Percentiles rank a stretch among this genome's conserved stretches.
phyloP scores from a whole-genome alignment of 2,888 invertebrate genomes.

The Cephus spinipes region DNA sequence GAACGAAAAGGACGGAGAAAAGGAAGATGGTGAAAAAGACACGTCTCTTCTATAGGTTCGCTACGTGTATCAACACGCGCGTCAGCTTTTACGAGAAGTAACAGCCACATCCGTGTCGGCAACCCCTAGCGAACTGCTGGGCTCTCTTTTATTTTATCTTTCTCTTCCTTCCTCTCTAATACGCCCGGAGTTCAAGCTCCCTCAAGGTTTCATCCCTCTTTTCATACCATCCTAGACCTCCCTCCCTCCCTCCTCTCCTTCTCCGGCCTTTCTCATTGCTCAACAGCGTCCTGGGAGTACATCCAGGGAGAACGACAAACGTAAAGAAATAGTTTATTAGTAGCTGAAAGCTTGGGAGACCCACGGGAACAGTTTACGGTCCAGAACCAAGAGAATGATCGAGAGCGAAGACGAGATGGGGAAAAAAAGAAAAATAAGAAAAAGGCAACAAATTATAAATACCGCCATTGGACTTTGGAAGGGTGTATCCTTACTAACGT shows the following conservation, averaged over 20 bases:
- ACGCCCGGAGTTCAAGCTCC: neutral
- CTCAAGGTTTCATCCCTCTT: neutral
- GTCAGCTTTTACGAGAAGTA: slow-evolving; percentile 25
- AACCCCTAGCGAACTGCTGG: slow-evolving; percentile 22
- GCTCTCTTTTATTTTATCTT: neutral
- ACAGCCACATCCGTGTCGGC: slow-evolving; percentile 44
- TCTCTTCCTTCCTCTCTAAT: neutral
- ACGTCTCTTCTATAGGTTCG: slow-evolving; percentile 15
- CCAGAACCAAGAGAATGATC: neutral
- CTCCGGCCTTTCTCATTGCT: neutral
- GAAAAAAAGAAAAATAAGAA: neutral
- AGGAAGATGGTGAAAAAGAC: slow-evolving; percentile 11
- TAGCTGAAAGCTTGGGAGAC: slow-evolving; percentile 19
- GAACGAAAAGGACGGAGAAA: slow-evolving; percentile 20
- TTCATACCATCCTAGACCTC: neutral
- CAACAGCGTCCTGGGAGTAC: neutral
- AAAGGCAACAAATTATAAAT: neutral
- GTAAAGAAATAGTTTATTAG: slow-evolving; percentile 12
- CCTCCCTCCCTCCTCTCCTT: neutral
- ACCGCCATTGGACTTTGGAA: neutral
- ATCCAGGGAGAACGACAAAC: slow-evolving; percentile 7
- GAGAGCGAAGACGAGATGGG: neutral
- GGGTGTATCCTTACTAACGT: neutral
- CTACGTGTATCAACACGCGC: slow-evolving; percentile 33
- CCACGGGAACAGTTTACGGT: neutral